Evolutionary conservation across 2,113 vertebrate species (phyloP).

Genomic region (Oryzias melastigma): DNA sequence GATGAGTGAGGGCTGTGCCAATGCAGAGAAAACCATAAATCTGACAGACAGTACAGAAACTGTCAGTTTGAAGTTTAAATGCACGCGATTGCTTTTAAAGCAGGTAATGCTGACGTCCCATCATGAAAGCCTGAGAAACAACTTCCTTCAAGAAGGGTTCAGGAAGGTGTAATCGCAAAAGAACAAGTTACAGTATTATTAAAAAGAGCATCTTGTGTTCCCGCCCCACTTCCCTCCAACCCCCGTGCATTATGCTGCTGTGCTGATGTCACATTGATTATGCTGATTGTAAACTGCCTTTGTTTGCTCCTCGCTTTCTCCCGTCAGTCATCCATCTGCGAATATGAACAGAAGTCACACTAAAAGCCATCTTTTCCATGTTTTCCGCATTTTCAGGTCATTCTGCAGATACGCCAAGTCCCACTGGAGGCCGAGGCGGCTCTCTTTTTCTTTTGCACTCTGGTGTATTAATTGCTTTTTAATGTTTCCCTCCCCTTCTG

Average conservation of each 20-base stretch:
- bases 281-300: conserved; percentile 77
- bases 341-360: conserved; percentile 66
- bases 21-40: conserved; percentile 21
- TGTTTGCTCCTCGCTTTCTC: conserved; percentile 67
- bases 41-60: conserved; percentile 26
- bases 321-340: conserved; percentile 73
- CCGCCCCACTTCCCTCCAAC: conserved; percentile 28
- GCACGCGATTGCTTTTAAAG: conserved; percentile 68
- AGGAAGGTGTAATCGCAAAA: conserved; percentile 31
- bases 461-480: conserved; percentile 81
- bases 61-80: conserved; percentile 57
- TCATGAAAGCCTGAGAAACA: conserved; percentile 55
- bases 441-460: conserved; percentile 51
- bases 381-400: conserved; percentile 63
- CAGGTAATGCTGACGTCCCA: conserved; percentile 60
- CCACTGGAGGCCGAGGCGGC: conserved; percentile 55
- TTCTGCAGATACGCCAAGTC: conserved; percentile 42
- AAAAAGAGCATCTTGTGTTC: conserved; percentile 47
- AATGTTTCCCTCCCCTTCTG: conserved; percentile 73
- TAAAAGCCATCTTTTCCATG: conserved; percentile 77
- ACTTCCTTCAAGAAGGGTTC: conserved; percentile 41
- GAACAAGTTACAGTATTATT: conserved; percentile 58
- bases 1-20: conserved; percentile 34
- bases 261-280: conserved; percentile 84
- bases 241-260: conserved; percentile 60